A percentile compares a stretch with the other conserved stretches of the same genome.
These are phyloP conservation scores for Sitta carolinensis DNA, from an alignment of 2,797 vertebrate species.

Conservation along the genomic window DNA sequence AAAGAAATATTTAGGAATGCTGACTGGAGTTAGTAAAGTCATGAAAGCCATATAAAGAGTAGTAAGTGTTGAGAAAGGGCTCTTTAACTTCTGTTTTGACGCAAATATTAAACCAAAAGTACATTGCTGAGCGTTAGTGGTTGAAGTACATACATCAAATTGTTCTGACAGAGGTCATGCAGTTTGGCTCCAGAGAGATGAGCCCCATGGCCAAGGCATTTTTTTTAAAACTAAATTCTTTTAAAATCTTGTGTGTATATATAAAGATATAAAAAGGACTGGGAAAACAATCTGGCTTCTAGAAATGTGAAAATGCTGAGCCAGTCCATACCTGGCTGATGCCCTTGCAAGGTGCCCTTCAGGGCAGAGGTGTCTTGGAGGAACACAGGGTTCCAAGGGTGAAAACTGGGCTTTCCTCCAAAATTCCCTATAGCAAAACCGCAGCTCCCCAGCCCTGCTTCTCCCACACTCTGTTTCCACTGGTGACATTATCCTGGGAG, in stretches of 20 bases:
- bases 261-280: not conserved
- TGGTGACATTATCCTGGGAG: not conserved
- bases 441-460: accelerated
- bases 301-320: not conserved
- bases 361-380: not conserved
- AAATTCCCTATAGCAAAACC: not conserved
- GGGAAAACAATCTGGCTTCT: not conserved
- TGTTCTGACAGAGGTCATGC: accelerated
- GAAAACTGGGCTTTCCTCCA: not conserved
- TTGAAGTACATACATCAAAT: not conserved
- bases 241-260: accelerated
- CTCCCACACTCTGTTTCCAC: not conserved
- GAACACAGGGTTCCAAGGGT: not conserved
- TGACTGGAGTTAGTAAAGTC: not conserved
- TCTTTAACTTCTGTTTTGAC: not conserved
- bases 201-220: not conserved
- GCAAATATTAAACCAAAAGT: not conserved
- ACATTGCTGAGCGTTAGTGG: not conserved
- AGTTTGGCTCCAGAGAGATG: not conserved
- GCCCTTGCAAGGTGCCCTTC: not conserved
- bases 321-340: not conserved
- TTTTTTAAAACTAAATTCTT: not conserved
- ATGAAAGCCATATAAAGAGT: not conserved
- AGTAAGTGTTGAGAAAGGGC: not conserved
- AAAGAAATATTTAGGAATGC: not conserved